These are phyloP conservation scores for Bombus affinis DNA, from an alignment of 1,140 invertebrate genomes.

Conservation along the genomic window DNA sequence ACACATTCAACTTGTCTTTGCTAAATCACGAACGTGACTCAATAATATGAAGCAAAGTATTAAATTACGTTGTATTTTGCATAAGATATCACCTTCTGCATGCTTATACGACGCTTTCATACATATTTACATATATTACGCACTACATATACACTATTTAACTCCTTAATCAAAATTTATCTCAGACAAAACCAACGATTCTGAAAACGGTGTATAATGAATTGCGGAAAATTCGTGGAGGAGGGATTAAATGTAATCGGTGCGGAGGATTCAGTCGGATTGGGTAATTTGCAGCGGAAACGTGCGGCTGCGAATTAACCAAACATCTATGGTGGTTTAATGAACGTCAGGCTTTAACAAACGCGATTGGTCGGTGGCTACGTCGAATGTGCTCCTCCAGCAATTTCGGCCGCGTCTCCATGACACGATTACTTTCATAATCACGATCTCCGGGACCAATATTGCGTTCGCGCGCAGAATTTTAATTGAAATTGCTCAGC, in stretches of 20 bases:
- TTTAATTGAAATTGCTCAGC: conserved; percentile 45
- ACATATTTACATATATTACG: background rate
- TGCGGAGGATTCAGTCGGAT: background rate
- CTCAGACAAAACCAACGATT: background rate
- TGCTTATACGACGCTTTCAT: background rate
- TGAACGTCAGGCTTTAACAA: conserved; percentile 47
- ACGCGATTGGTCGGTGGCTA: conserved; percentile 32
- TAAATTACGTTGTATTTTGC: no score
- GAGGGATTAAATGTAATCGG: conserved; percentile 10
- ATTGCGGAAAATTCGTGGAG: background rate
- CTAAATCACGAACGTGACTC: no score
- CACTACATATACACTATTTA: background rate
- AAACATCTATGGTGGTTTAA: conserved; percentile 46
- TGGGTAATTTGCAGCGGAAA: conserved; percentile 14
- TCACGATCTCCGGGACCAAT: conserved; percentile 21
- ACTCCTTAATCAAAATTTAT: conserved; percentile 4
- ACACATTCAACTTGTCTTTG: no score
- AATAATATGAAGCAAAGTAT: no score
- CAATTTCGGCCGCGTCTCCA: conserved; percentile 34
- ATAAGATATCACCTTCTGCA: no score
- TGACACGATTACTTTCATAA: conserved; percentile 53
- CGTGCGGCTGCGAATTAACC: conserved; percentile 25
- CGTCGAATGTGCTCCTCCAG: conserved; percentile 32
- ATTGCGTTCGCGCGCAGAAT: conserved; percentile 43
- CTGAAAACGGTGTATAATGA: background rate